Conservation (phyloP, 2,888 invertebrate genomes). For the Periphyllus acericola region DNA sequence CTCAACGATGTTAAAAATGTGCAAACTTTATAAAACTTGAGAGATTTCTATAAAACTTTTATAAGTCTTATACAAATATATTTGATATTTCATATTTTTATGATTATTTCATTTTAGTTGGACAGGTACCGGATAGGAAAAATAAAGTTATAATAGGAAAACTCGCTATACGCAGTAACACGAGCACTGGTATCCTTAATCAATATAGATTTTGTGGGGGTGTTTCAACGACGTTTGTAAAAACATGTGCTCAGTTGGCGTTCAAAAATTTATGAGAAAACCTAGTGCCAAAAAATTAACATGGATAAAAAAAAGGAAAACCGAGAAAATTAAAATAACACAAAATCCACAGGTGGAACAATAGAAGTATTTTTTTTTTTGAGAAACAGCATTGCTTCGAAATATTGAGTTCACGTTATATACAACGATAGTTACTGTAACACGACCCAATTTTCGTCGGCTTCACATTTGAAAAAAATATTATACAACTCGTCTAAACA, state of each 20-base stretch:
- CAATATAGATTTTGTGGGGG: background rate
- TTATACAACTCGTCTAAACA: background rate
- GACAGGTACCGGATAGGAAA: background rate
- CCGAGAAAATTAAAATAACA: slow-evolving; percentile 6
- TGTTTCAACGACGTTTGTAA: background rate
- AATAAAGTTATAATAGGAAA: background rate
- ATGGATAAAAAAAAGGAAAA: background rate
- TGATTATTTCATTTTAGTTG: background rate
- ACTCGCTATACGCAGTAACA: background rate
- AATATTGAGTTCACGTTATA: background rate
- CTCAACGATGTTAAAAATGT: background rate
- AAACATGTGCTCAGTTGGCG: background rate
- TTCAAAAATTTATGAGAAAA: slow-evolving; percentile 33
- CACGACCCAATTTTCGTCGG: background rate
- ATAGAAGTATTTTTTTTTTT: background rate
- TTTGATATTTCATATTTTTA: background rate
- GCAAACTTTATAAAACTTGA: background rate
- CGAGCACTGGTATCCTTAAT: background rate
- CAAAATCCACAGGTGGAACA: slow-evolving; percentile 34
- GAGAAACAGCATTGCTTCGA: background rate
- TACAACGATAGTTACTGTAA: background rate
- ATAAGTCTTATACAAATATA: background rate
- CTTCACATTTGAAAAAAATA: background rate
- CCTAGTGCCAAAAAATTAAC: slow-evolving; percentile 40
- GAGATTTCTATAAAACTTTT: background rate